Conservation (phyloP, 2,888 invertebrate species). For the Thymelicus lineola region DNA sequence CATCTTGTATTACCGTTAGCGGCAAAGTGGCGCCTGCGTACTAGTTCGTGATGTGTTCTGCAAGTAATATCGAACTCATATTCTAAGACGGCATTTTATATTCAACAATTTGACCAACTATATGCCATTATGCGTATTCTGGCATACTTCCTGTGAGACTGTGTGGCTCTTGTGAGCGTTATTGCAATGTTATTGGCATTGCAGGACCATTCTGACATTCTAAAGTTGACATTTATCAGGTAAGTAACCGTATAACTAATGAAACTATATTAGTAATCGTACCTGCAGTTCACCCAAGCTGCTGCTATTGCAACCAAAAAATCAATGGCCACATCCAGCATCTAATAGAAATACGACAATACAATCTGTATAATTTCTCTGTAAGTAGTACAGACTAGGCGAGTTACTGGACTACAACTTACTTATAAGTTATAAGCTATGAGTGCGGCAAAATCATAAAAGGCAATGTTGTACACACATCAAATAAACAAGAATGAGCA, state of each 20-base stretch:
- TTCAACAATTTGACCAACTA: slow-evolving; percentile 32
- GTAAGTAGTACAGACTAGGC: not conserved
- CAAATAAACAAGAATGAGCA: slow-evolving; percentile 38
- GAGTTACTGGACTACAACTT: slow-evolving; percentile 4
- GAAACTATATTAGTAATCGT: no score
- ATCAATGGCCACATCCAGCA: no score
- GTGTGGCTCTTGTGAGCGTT: not conserved
- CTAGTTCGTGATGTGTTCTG: slow-evolving; percentile 45
- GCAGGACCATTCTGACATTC: no score
- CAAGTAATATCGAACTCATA: slow-evolving; percentile 44
- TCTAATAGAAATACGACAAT: not conserved
- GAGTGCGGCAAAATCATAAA: slow-evolving; percentile 22
- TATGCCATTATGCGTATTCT: not conserved
- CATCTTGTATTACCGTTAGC: slow-evolving; percentile 82
- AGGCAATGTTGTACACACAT: slow-evolving; percentile 30
- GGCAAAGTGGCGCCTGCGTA: slow-evolving; percentile 69
- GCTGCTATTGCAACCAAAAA: no score
- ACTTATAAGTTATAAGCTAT: slow-evolving; percentile 19
- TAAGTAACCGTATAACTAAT: no score
- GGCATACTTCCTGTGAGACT: not conserved
- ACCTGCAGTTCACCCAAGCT: no score
- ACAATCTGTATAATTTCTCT: not conserved
- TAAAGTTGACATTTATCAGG: no score
- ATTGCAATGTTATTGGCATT: no score
- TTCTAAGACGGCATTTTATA: slow-evolving; percentile 39